phyloP scores from a whole-genome alignment of 2,888 invertebrate genomes.

The Cheilosia soror region DNA sequence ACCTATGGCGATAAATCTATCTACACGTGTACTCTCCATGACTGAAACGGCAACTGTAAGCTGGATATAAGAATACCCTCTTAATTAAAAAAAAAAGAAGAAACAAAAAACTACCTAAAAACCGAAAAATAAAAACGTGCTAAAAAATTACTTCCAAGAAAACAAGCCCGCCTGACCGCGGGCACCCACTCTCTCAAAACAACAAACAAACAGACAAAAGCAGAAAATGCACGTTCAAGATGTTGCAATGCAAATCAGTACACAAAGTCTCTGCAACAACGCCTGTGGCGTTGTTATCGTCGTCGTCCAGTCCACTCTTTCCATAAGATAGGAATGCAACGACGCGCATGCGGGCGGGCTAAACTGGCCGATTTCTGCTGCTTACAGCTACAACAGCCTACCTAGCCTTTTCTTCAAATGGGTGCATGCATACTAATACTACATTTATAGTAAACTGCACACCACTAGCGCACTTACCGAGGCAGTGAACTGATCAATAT shows the following conservation, averaged over 20 bases:
- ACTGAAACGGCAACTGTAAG: slow-evolving; percentile 10
- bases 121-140: slow-evolving; percentile 7
- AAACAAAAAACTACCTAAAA: slow-evolving; percentile 24
- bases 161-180: slow-evolving; percentile 49
- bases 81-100: slow-evolving; percentile 46
- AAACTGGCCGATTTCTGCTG: slow-evolving; percentile 27
- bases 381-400: neutral
- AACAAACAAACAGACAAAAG: slow-evolving; percentile 48
- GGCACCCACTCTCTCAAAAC: slow-evolving; percentile 34
- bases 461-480: slow-evolving; percentile 30
- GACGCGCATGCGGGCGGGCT: slow-evolving; percentile 61
- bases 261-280: slow-evolving; percentile 51
- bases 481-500: slow-evolving; percentile 60
- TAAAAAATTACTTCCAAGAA: slow-evolving; percentile 66
- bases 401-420: slow-evolving; percentile 29
- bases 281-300: slow-evolving; percentile 30
- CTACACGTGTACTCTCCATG: slow-evolving; percentile 55
- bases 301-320: slow-evolving; percentile 20
- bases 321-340: slow-evolving; percentile 27
- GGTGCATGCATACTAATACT: slow-evolving; percentile 29
- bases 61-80: slow-evolving; percentile 43
- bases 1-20: slow-evolving; percentile 62
- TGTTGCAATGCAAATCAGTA: slow-evolving; percentile 70
- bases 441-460: slow-evolving; percentile 8
- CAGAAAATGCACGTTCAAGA: slow-evolving; percentile 62